Conservation (phyloP, 2,113 vertebrate species). For the Esox niger region DNA sequence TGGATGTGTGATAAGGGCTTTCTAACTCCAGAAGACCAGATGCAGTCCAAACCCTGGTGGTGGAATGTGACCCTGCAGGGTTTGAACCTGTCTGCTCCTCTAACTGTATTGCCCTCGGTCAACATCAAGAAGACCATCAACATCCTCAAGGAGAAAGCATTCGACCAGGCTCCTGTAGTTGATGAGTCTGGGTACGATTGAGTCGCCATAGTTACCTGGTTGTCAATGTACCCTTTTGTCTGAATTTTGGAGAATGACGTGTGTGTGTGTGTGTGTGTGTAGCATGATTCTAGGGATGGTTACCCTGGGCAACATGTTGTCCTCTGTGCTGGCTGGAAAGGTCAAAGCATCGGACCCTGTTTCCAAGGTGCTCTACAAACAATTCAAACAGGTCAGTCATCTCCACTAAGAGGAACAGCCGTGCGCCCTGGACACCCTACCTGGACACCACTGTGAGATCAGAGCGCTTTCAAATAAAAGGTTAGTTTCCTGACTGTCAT, state of each 20-base stretch:
- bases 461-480: too few relatives aligned
- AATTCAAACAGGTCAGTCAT: slow-evolving; percentile 85
- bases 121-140: slow-evolving; percentile 87
- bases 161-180: slow-evolving; percentile 96
- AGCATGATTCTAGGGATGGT: slow-evolving; percentile 88
- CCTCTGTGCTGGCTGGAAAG: slow-evolving; percentile 87
- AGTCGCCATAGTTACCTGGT: too few relatives aligned
- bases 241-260: background rate
- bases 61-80: slow-evolving; percentile 88
- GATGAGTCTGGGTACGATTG: slow-evolving; percentile 82
- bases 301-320: slow-evolving; percentile 91
- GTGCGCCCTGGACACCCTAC: slow-evolving; percentile 3
- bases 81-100: slow-evolving; percentile 82
- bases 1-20: slow-evolving; percentile 98
- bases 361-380: slow-evolving; percentile 88
- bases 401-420: background rate
- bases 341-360: slow-evolving; percentile 87
- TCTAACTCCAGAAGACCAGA: slow-evolving; percentile 80
- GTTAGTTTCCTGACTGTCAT: too few relatives aligned
- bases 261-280: slow-evolving; percentile 10
- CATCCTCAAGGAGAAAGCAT: slow-evolving; percentile 90
- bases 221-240: too few relatives aligned
- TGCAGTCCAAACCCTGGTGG: slow-evolving; percentile 91
- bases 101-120: slow-evolving; percentile 87
- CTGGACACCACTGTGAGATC: background rate